phyloP scores from a whole-genome alignment of 2,113 vertebrate genomes.

The Rattus rattus region DNA sequence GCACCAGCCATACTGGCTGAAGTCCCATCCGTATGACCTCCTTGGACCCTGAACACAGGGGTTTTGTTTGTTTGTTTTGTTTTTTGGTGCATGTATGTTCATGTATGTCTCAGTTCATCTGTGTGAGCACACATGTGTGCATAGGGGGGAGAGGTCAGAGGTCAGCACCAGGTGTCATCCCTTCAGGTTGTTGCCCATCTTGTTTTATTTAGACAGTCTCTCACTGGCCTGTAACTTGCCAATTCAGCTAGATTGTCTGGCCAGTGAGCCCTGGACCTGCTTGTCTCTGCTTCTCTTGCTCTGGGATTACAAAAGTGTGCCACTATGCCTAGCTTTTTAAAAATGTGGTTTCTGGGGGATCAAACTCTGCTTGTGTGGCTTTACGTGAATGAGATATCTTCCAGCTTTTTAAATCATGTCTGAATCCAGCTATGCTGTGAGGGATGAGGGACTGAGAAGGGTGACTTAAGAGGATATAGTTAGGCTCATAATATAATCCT shows the following conservation, averaged over 20 bases:
- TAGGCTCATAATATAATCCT: not conserved
- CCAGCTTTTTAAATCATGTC: not conserved
- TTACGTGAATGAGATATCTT: not conserved
- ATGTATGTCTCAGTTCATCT: not conserved
- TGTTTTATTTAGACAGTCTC: not conserved
- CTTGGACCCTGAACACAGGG: not conserved
- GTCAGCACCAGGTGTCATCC: not conserved
- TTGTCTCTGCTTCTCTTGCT: not conserved
- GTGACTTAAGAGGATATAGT: not conserved
- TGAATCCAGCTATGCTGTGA: not conserved
- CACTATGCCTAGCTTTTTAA: not conserved
- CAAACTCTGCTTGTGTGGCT: not conserved
- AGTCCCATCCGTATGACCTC: not conserved
- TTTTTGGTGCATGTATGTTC: not conserved
- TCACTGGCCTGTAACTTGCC: not conserved
- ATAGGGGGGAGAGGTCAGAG: not conserved
- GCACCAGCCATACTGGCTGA: not conserved
- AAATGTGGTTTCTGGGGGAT: not conserved
- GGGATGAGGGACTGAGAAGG: not conserved
- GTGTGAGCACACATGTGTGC: too few relatives aligned
- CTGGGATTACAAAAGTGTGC: not conserved
- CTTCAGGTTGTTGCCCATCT: not conserved
- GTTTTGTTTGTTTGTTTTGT: not conserved
- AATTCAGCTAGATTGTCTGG: not conserved
- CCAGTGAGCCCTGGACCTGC: too few relatives aligned